Conservation (phyloP, 92 coral and sea anemone species). For the Heteractis magnifica region DNA sequence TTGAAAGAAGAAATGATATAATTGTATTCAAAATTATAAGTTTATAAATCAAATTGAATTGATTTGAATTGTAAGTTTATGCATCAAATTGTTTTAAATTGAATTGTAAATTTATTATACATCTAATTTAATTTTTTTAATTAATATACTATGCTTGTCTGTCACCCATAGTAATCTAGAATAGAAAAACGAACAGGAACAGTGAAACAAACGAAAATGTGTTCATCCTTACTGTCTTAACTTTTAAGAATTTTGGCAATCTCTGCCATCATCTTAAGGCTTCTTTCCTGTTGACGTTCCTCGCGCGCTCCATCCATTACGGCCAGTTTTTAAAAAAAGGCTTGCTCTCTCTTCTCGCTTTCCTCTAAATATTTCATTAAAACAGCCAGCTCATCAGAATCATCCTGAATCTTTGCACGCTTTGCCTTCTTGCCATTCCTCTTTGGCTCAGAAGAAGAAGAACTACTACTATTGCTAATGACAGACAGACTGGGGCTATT, state of each 20-base stretch:
- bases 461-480: neutral
- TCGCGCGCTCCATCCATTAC: constrained; percentile 45
- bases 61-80: too few species aligned
- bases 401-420: neutral
- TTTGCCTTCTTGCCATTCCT: neutral
- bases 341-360: constrained; percentile 52
- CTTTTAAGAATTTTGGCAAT: constrained; percentile 17
- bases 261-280: constrained; percentile 12
- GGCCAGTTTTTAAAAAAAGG: constrained; percentile 27
- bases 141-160: too few species aligned
- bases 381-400: neutral
- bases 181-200: too few species aligned
- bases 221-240: too few species aligned
- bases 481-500: neutral
- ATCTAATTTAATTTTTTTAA: too few species aligned
- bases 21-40: too few species aligned
- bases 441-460: neutral
- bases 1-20: too few species aligned
- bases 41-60: too few species aligned
- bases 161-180: too few species aligned
- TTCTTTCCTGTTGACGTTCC: constrained; percentile 8
- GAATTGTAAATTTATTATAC: too few species aligned
- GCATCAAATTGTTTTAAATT: too few species aligned
- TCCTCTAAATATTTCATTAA: constrained; percentile 26
- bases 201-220: too few species aligned